Evolutionary conservation across 1,140 invertebrate species (phyloP), one percentile per base, ranked within the genome.

Genomic region (Ylistrum balloti): DNA sequence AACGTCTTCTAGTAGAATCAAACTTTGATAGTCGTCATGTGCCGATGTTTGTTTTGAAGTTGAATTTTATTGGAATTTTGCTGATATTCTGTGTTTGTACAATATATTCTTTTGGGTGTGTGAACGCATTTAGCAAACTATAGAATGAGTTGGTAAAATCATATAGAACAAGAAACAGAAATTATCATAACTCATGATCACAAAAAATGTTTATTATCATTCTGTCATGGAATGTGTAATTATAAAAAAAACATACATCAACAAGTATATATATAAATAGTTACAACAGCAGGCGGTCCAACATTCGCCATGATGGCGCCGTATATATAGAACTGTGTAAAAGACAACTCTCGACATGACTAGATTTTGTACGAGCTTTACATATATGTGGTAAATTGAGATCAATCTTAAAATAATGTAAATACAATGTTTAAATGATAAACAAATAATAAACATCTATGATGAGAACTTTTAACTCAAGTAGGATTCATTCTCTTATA

Each of bases 151-250:
- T n/a, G n/a, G n/a, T n/a, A n/a, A n/a, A n/a, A n/a, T n/a, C n/a
- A n/a, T n/a, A n/a, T n/a, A n/a, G n/a, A 56, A 56, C 9, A 56
- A 56, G 20, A 2, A 15, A 56, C 45, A 56, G 22, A 56, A 22
- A 56, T 11, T 56, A 56, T 22, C 28, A 28, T 74, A 28, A 74
- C 9, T 15, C 20, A 20, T 28, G 56, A 74, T 74, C 22, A 74
- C 56, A 28, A 28, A 28, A 28, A 74, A 28, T 74, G 41, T 74
- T 74, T 28, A 74, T 28, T 74, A 74, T 28, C 2, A 74, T 74
- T 74, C 56, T 74, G 20, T 74, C 56, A 74, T 74, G 56, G 56
- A 74, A 74, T 74, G 56, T 74, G 56, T 74, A 74, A 74, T 5
- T 28, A 74, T n/a, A 17, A n/a, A 74, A 45, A 17, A 28, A 28